A percentile compares a stretch with the other conserved stretches of the same genome.
These are phyloP conservation scores for Meriones psammophilus DNA, from an alignment of 2,797 vertebrate species.

Conservation along the genomic window DNA sequence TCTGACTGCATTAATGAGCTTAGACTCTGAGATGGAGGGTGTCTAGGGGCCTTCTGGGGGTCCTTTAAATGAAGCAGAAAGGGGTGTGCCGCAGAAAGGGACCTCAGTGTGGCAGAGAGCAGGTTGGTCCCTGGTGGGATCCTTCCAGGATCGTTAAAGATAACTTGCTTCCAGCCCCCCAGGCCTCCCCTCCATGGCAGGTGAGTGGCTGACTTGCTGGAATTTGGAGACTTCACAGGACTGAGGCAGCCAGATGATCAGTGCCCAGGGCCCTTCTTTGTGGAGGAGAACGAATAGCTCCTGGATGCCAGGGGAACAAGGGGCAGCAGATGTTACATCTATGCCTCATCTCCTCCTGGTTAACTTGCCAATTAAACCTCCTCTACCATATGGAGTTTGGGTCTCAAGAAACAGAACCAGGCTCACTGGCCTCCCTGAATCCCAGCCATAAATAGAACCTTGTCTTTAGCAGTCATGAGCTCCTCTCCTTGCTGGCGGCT, in stretches of 20 bases:
- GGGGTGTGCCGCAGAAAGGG: conserved; percentile 12
- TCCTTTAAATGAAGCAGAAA: not conserved
- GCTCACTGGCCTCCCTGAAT: not conserved
- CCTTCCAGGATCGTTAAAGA: conserved; percentile 78
- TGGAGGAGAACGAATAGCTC: conserved; percentile 30
- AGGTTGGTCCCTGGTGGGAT: not conserved
- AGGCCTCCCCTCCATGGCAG: conserved; percentile 37
- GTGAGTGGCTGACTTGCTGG: conserved; percentile 42
- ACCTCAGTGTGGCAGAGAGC: not conserved
- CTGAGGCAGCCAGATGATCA: not conserved
- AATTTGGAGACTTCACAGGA: conserved; percentile 21
- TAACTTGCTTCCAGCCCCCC: conserved; percentile 72
- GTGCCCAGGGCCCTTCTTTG: conserved; percentile 26
- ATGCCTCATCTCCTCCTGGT: not conserved
- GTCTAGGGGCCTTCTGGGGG: not conserved
- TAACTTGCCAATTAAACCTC: conserved; percentile 46
- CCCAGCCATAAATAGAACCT: not conserved
- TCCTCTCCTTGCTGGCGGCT: not conserved
- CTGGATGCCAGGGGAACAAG: not conserved
- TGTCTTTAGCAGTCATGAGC: not conserved
- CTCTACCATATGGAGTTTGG: not conserved
- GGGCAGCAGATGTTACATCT: not conserved
- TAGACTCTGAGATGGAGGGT: not conserved
- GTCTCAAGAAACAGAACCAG: not conserved
- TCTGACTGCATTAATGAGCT: conserved; percentile 20